Percentiles rank a stretch among this genome's conserved stretches.
Evolutionary conservation across 2,888 invertebrate genomes (phyloP).

Genomic region (Glyphotaelius pellucidus): DNA sequence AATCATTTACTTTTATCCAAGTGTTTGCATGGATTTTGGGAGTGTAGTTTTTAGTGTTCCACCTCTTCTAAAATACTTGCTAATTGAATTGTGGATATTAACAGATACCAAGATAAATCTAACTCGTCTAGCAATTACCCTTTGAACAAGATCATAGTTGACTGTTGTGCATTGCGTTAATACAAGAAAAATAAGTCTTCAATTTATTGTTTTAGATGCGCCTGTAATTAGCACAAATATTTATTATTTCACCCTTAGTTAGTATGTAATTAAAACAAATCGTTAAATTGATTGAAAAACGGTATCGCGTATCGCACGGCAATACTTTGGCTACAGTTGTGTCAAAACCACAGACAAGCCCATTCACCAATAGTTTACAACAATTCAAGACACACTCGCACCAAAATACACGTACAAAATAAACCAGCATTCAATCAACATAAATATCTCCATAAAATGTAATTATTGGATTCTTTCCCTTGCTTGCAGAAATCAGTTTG

Average conservation of each 20-base stretch:
- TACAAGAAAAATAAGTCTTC: not conserved
- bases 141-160: constrained; percentile 19
- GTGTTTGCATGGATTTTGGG: not conserved
- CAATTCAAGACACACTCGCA: not conserved
- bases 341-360: not conserved
- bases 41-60: not conserved
- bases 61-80: not conserved
- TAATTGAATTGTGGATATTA: not conserved
- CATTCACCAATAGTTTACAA: not conserved
- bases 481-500: not conserved
- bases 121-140: not conserved
- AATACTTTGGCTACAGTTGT: not conserved
- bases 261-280: not conserved
- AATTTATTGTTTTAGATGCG: not conserved
- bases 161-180: not conserved
- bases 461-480: not conserved
- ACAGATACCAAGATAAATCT: not conserved
- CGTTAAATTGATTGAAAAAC: not conserved
- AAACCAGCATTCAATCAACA: not conserved
- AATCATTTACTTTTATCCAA: too few relatives aligned
- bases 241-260: not conserved
- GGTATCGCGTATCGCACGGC: not conserved
- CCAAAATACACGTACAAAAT: not conserved
- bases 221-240: not conserved
- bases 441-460: not conserved